Evolutionary conservation across 2,113 vertebrate species (phyloP), one percentile per base, ranked within the genome.

Genomic region (Oxyruncus cristatus): DNA sequence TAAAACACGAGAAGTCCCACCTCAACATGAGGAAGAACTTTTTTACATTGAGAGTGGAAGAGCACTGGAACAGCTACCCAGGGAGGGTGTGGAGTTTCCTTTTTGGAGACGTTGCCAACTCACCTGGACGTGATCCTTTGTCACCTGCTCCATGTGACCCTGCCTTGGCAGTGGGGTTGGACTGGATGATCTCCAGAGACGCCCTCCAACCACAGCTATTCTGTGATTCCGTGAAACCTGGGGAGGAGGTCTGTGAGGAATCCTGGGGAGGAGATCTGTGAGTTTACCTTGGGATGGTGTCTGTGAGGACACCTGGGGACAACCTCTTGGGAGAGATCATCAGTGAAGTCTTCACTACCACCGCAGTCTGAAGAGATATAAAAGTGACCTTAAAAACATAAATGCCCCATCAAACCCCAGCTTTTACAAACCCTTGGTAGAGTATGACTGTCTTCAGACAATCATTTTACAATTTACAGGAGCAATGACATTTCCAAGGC

Each of bases 281-380:
- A 33, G 49, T 15, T 5, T 12, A 11, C 3, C 6, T 59, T 8
- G 17, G 23, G 66, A 68, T 24, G 32, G 23, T 5, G 37, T 4
- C 27, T 3, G 28, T 16, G 62, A 15, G 68, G 52, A 11, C 28
- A 21, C 30, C 39, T 11, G 27, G 9, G 21, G 3, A 3, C 0
- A 0, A 37, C 20, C 3, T 6, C 59, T 6, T 9, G 23, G 1
- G 16, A 19, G 32, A 5, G 16, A 8, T 19, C 14, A 0, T 5
- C 16, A 3, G 4, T 2, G 21, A 33, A 18, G 8, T 12, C 27
- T 22, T 21, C 32, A 0, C 41, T 27, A 1, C 18, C 14, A 27
- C 42, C 12, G 30, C 44, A 15, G 9, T 9, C 44, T 5, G 23
- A 12, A 15, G 23, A 61, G 61, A 47, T 10, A 1, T 35, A 27